Percentiles rank a stretch among this genome's conserved stretches.
These are phyloP conservation scores for Pseudochirops cupreus DNA, from an alignment of 2,797 vertebrate genomes.

Conservation along the genomic window DNA sequence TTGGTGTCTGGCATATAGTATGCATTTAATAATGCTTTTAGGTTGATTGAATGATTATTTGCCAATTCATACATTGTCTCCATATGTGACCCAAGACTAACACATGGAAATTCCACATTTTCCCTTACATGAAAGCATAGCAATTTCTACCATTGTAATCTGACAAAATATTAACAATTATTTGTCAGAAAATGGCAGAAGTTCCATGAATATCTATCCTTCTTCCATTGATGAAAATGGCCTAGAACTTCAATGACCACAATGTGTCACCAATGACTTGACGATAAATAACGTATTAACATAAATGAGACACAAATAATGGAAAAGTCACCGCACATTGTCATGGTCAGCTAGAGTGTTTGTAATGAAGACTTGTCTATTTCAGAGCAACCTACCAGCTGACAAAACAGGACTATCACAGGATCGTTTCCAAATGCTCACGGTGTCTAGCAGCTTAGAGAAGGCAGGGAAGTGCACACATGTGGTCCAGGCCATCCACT, in stretches of 20 bases:
- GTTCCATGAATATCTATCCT: conserved; percentile 22
- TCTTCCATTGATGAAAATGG: conserved; percentile 49
- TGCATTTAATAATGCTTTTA: conserved; percentile 27
- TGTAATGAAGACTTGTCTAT: not conserved
- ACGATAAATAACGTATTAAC: conserved; percentile 41
- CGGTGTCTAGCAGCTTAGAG: not conserved
- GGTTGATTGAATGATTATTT: conserved; percentile 16
- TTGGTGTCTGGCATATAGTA: not conserved
- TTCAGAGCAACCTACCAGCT: not conserved
- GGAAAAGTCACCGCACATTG: not conserved
- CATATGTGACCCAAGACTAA: not conserved
- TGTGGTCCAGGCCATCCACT: not conserved
- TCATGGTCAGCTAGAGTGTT: not conserved
- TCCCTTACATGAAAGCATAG: conserved; percentile 34
- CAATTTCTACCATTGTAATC: not conserved
- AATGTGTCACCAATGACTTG: conserved; percentile 30
- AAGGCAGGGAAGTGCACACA: not conserved
- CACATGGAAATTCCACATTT: conserved; percentile 1
- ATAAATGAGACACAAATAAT: not conserved
- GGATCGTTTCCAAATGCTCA: not conserved
- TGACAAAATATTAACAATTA: not conserved
- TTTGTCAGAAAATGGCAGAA: conserved; percentile 24
- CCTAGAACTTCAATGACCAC: conserved; percentile 43
- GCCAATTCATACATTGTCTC: conserved; percentile 12
- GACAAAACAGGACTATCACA: not conserved